Evolutionary conservation across 2,113 vertebrate genomes (phyloP).

Genomic region (Isichthys henryi): DNA sequence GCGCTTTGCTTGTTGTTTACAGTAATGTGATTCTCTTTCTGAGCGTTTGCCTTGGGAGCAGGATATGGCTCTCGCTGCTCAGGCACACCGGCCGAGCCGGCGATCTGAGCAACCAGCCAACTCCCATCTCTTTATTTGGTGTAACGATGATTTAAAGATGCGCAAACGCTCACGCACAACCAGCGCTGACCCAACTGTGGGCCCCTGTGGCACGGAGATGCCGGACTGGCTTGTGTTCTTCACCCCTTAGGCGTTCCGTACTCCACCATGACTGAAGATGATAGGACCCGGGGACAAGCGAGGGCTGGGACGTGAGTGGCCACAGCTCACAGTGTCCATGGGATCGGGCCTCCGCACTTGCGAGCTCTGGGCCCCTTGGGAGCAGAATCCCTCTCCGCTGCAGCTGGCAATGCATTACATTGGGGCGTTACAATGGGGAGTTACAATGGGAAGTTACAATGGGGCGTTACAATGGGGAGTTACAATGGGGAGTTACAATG

Average conservation of each 20-base stretch:
- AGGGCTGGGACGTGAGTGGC: neutral
- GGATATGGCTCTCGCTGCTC: neutral
- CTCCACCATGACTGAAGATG: neutral
- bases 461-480: too few species aligned
- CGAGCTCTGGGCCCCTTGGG: neutral
- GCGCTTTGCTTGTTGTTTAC: neutral
- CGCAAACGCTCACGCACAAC: neutral
- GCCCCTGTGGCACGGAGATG: neutral
- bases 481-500: too few species aligned
- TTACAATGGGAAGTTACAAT: neutral
- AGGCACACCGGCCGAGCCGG: neutral
- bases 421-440: slow-evolving; percentile 18
- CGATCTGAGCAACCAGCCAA: neutral
- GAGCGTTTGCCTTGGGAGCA: neutral
- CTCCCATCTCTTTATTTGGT: neutral
- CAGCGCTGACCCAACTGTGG: neutral
- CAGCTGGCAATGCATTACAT: too few species aligned
- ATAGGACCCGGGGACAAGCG: neutral
- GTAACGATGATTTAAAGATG: neutral
- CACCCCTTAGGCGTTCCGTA: neutral
- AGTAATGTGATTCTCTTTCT: neutral
- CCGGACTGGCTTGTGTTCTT: neutral
- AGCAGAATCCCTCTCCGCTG: neutral
- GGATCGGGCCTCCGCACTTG: neutral
- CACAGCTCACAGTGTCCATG: neutral